Percentiles rank a stretch among this genome's conserved stretches.
Evolutionary conservation across 92 coral and sea anemone genomes (phyloP).

Genomic region (Zoanthus gigantus): DNA sequence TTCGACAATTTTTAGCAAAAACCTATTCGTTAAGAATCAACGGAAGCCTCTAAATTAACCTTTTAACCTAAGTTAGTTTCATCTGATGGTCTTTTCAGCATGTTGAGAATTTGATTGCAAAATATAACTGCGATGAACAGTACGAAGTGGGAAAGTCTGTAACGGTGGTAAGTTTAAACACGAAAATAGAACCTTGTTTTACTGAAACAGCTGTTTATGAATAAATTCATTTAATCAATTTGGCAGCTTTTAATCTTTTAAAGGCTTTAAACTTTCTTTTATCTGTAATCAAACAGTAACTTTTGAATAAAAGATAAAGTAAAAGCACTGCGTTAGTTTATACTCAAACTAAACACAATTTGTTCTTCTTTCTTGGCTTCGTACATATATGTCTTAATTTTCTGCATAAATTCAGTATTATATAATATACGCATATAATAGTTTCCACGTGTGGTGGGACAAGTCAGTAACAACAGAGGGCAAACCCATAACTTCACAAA

Average conservation of each 20-base stretch:
- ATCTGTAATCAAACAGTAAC: background rate
- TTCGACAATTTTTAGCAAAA: too few relatives aligned
- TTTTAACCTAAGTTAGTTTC: too few relatives aligned
- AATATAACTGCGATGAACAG: constrained; percentile 73
- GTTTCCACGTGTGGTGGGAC: too few relatives aligned
- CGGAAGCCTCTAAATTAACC: too few relatives aligned
- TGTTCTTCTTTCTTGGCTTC: background rate
- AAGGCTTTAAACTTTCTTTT: background rate
- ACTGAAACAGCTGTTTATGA: background rate
- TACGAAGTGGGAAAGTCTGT: constrained; percentile 71
- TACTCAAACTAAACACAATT: background rate
- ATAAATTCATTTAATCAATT: background rate
- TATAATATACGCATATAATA: too few relatives aligned
- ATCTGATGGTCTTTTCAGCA: constrained; percentile 70
- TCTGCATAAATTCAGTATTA: too few relatives aligned
- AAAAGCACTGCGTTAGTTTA: constrained; percentile 15
- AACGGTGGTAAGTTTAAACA: constrained; percentile 49
- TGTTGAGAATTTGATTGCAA: constrained; percentile 87
- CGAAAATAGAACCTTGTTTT: background rate
- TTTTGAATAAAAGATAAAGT: background rate
- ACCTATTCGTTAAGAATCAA: too few relatives aligned
- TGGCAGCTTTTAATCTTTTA: background rate
- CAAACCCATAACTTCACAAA: too few relatives aligned
- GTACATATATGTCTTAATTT: background rate
- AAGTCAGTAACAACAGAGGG: too few relatives aligned